Evolutionary conservation across 53 echinoderm and acorn worm species (phyloP), one percentile per base, ranked within the genome.

Genomic region (Henricia sp.): DNA sequence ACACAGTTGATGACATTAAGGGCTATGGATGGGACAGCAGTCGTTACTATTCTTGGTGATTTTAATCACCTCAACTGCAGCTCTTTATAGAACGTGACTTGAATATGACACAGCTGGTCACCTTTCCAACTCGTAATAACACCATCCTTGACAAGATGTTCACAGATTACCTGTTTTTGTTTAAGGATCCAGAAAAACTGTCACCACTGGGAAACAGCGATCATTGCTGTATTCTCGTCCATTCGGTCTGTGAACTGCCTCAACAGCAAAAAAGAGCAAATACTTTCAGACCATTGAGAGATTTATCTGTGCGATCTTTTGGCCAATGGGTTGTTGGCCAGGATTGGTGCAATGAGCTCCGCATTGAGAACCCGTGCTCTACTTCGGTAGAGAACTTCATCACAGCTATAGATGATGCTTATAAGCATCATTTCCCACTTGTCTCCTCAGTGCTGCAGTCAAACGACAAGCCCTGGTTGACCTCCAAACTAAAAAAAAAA

Each of bases 251-350:
- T 40, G 44, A 78, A 6, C 40, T 78, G 5, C 62, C 80, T 28
- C 59, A 1, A 27, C 13, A n/a, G 44, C 59, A 62, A 30, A 46
- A 30, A 72, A 24, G 4, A 6, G 30, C 24, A 44, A 50, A n/a
- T n/a, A n/a, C n/a, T n/a, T n/a, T 72, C 3, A 23, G 72, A 25
- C 72, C 72, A 21, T 52, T 43, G 10, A 29, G 63, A 4, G 80
- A 78, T 21, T 78, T 41, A 4, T 59, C 80, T 25, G 43, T 78
- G 1, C 39, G 80, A 52, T 17, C 80, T 4, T 78, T 78, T 78
- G 80, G 80, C n/a, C 80, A 40, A 21, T 78, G 80, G 80, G 63
- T 78, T 1, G 64, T 63, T 38, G 36, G 27, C 24, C 41, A 37
- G 2, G 27, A 78, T 32, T 78, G 80, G 80, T 25, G n/a, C n/a